Percentiles rank a stretch among this genome's conserved stretches.
These are phyloP conservation scores for Anagyrus pseudococci DNA, from an alignment of 2,888 invertebrate species.

Conservation along the genomic window DNA sequence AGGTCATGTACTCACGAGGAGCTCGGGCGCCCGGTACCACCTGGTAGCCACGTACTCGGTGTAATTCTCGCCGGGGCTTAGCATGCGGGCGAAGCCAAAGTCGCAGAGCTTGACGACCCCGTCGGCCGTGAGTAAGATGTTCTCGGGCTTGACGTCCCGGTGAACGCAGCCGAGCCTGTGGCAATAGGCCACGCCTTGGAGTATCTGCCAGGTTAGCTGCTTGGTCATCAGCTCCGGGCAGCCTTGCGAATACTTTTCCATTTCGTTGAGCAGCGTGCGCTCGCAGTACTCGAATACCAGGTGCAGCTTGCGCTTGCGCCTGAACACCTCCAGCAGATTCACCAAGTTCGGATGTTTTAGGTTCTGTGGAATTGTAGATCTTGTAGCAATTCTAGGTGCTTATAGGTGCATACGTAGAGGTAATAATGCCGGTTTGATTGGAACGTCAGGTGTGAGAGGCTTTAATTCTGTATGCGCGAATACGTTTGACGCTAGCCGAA, in stretches of 20 bases:
- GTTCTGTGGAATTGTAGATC: no score
- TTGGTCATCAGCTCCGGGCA: constrained; percentile 90
- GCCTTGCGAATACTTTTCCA: constrained; percentile 93
- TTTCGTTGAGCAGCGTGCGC: constrained; percentile 93
- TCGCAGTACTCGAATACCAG: constrained; percentile 99
- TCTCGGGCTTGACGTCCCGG: constrained; percentile 98
- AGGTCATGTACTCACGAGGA: constrained; percentile 65
- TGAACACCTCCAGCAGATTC: constrained; percentile 96
- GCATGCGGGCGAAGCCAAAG: constrained; percentile 97
- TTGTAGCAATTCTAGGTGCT: no score
- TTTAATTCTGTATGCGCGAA: no score
- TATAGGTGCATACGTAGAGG: no score
- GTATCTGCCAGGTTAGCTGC: constrained; percentile 93
- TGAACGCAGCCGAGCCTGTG: constrained; percentile 97
- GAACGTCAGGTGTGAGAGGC: no score
- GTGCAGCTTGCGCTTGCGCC: constrained; percentile 92
- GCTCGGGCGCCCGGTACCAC: constrained; percentile 97
- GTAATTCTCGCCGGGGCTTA: constrained; percentile 96
- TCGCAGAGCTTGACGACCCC: constrained; percentile 97
- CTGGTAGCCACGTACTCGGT: constrained; percentile 99
- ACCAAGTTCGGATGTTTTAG: constrained; percentile 97
- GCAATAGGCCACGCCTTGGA: constrained; percentile 95
- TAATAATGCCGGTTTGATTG: no score
- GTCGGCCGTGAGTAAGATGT: constrained; percentile 90
- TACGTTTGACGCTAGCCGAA: no score